Base-by-base conservation (phyloP, 2,888 invertebrate genomes). In the Ellobium chinense region DNA sequence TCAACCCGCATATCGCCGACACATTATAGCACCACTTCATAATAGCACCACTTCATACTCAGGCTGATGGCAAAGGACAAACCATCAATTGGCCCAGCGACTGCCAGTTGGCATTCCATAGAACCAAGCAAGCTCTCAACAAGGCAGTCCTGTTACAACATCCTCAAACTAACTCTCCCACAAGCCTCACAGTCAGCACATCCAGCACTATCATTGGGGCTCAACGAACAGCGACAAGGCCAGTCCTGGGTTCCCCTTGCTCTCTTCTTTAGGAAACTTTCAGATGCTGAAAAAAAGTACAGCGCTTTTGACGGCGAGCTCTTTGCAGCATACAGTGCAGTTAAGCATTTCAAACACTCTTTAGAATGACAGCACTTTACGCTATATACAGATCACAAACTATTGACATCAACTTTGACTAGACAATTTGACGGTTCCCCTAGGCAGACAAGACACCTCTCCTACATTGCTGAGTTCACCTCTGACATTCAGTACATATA, bases 201-300 rank as follows among this genome's bases (percentile, higher is more conserved):
- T 76, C 58, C 12, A 76, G 66, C 36, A 37, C 65, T 46, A 66
- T 66, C 34, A 31, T 76, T 14, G 76, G 76, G 46, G 76, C 76
- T 54, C 76, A 76, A 31, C 58, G 76, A 76, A 31, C 76, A 76
- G 37, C 63, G 63, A 66, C 46, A 65, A 36, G 77, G 68, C 21
- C 76, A 66, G 34, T 66, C 65, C 37, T 76, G 76, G 76, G 76
- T 76, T 37, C 76, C 76, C 1, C 54, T 76, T 21, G 68, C 76
- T 29, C 66, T 76, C 76, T 66, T 76, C 27, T 76, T 66, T 24
- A 34, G 76, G 24, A 76, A 74, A 62, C 72, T 74, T 72, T 72
- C 58, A 7, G 72, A 72, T 7, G 31, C 72, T 56, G 72, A 72
- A 31, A 72, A 36, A 36, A 72, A 72, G 31, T 72, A 72, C 34